These are phyloP conservation scores for Lepus townsendii DNA, from an alignment of 2,797 vertebrate genomes.

Conservation along the genomic window DNA sequence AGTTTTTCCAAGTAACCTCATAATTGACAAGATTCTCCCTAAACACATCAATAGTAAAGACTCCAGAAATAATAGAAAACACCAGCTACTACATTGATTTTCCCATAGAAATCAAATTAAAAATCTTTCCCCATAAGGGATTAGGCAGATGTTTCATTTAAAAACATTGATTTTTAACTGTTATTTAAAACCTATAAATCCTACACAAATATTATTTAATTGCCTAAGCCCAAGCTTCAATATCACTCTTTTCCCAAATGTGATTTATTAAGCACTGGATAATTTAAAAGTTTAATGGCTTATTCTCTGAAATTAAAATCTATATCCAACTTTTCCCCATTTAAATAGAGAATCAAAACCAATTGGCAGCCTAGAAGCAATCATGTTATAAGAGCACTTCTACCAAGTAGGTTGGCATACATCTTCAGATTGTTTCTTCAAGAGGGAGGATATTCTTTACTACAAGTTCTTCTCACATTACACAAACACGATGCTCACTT, in stretches of 20 bases:
- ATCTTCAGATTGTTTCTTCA: not conserved
- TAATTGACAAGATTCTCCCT: not conserved
- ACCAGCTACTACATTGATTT: conserved; percentile 15
- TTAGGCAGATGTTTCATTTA: conserved; percentile 42
- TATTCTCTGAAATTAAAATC: conserved; percentile 68
- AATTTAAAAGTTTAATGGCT: conserved; percentile 41
- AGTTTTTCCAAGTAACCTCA: no score
- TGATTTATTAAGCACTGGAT: conserved; percentile 31
- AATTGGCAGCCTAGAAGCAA: conserved; percentile 5
- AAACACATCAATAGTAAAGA: not conserved
- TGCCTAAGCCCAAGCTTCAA: conserved; percentile 51
- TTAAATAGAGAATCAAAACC: conserved; percentile 35
- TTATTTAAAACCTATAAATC: conserved; percentile 70
- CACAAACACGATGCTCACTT: not conserved
- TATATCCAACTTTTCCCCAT: not conserved
- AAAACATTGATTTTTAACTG: conserved; percentile 70
- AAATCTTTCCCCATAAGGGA: conserved; percentile 27
- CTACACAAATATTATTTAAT: conserved; percentile 55
- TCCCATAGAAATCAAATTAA: conserved; percentile 46
- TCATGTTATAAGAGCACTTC: not conserved
- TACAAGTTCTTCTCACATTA: not conserved
- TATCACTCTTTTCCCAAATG: not conserved
- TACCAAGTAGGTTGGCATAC: not conserved
- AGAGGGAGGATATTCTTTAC: not conserved
- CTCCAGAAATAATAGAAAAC: not conserved